Evolutionary conservation across 2,113 vertebrate species (phyloP).

Genomic region (Gopherus flavomarginatus): DNA sequence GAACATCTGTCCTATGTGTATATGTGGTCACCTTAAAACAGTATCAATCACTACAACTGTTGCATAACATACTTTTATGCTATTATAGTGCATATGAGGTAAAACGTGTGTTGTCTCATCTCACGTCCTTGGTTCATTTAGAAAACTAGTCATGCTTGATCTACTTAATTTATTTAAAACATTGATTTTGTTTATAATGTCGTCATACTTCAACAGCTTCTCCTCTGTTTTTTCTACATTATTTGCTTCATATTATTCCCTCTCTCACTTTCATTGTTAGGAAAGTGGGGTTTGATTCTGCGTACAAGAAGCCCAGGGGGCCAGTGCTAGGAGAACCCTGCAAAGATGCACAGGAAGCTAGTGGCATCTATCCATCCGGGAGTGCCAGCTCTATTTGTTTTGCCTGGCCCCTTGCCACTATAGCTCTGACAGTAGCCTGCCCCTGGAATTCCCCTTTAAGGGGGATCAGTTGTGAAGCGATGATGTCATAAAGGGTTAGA

Average conservation of each 20-base stretch:
- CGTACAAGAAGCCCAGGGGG: background rate
- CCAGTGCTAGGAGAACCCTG: background rate
- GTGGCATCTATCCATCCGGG: background rate
- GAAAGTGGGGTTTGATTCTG: background rate
- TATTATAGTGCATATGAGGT: background rate
- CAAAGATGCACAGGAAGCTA: background rate
- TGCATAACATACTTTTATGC: accelerated
- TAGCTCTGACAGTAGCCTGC: background rate
- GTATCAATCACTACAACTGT: background rate
- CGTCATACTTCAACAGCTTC: background rate
- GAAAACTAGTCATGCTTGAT: too few relatives aligned
- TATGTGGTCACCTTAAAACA: background rate
- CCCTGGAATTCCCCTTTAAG: background rate
- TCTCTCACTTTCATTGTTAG: background rate
- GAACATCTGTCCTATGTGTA: background rate
- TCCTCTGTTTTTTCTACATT: background rate
- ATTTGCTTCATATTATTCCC: background rate
- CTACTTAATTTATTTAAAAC: background rate
- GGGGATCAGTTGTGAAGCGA: background rate
- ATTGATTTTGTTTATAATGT: background rate
- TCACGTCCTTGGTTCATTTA: too few relatives aligned
- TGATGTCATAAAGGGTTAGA: background rate
- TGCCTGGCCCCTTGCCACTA: background rate
- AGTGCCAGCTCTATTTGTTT: background rate
- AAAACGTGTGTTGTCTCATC: background rate